Conservation (phyloP, 2,113 vertebrate species). For the Geococcyx californianus region DNA sequence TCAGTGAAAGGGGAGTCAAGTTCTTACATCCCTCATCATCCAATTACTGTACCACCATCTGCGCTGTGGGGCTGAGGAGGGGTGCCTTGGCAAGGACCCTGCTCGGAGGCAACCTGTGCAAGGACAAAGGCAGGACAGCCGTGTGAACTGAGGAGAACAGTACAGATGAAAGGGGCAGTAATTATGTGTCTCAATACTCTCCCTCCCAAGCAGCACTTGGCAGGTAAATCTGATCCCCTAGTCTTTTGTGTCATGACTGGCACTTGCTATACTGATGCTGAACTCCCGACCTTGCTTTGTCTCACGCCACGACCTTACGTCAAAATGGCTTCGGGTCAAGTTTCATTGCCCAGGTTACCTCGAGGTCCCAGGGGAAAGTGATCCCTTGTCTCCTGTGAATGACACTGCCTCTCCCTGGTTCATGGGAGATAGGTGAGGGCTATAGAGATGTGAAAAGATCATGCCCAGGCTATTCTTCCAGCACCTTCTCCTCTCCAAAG, state of each 20-base stretch:
- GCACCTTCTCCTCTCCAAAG: neutral
- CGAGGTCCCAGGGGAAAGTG: conserved; percentile 58
- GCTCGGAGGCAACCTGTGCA: neutral
- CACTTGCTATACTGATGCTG: conserved; percentile 41
- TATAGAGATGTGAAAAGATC: neutral
- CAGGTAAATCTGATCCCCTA: neutral
- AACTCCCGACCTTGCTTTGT: conserved; percentile 71
- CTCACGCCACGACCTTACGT: conserved; percentile 22
- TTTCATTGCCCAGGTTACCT: conserved; percentile 70
- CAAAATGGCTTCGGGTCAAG: conserved; percentile 52
- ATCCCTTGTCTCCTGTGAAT: neutral
- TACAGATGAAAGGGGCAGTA: conserved; percentile 13
- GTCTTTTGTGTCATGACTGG: conserved; percentile 46
- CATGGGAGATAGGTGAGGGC: neutral
- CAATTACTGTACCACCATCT: neutral
- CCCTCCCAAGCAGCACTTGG: neutral
- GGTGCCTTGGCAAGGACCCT: neutral
- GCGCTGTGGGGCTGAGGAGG: neutral
- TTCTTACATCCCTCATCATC: neutral
- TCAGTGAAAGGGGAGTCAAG: neutral
- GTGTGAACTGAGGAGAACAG: neutral
- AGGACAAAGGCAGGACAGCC: neutral
- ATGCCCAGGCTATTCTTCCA: neutral
- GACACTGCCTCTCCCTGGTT: neutral
- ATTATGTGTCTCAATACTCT: conserved; percentile 31